Conservation (phyloP, 1,140 invertebrate genomes). For the Orius insidiosus region DNA sequence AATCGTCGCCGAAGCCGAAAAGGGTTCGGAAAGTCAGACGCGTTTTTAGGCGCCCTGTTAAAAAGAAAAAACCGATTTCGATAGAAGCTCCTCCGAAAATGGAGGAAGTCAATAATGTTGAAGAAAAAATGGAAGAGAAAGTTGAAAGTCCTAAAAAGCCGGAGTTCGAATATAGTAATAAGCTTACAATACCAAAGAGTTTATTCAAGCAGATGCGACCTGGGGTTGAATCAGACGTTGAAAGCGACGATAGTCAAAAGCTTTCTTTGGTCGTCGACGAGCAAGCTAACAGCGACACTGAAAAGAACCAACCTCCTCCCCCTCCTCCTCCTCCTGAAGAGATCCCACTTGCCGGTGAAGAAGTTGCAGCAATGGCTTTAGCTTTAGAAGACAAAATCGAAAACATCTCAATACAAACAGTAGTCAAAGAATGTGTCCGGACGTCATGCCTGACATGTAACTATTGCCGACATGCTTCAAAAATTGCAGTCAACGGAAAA, state of each 20-base stretch:
- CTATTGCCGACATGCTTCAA: conserved; percentile 66
- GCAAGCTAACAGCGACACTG: conserved; percentile 9
- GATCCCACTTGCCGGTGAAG: conserved; percentile 35
- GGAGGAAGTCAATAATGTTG: not conserved
- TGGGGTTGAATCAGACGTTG: conserved; percentile 31
- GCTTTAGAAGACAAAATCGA: conserved; percentile 53
- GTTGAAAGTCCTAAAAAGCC: conserved; percentile 1
- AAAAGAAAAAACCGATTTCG: too few species aligned
- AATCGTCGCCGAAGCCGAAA: too few species aligned
- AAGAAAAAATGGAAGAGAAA: conserved; percentile 1
- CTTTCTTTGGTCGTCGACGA: conserved; percentile 27
- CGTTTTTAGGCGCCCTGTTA: too few species aligned
- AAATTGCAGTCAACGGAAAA: conserved; percentile 63
- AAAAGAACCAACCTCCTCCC: not conserved
- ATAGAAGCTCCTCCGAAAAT: too few species aligned
- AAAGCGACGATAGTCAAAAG: conserved; percentile 39
- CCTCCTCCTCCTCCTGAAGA: too few species aligned
- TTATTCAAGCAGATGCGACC: conserved; percentile 31
- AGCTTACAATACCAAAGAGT: conserved; percentile 17
- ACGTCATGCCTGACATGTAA: conserved; percentile 49
- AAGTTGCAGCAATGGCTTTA: conserved; percentile 48
- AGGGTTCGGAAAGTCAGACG: too few species aligned
- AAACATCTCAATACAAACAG: conserved; percentile 45
- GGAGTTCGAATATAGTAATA: not conserved
- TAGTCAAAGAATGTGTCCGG: conserved; percentile 52